Evolutionary conservation across 2,113 vertebrate genomes (phyloP).

Genomic region (Meles meles): DNA sequence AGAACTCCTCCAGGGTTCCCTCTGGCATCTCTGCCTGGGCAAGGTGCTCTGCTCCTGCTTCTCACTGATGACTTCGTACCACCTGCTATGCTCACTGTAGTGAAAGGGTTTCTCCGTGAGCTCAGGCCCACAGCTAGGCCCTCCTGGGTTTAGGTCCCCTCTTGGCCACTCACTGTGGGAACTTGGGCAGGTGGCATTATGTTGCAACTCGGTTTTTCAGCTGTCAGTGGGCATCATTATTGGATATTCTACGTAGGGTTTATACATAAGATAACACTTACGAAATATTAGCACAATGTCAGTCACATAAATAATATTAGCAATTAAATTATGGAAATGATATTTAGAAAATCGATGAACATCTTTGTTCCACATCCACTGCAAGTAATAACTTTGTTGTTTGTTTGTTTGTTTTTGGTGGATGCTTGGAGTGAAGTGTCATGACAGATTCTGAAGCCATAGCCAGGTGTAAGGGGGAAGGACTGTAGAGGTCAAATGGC

Average conservation of each 20-base stretch:
- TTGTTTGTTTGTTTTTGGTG: not conserved
- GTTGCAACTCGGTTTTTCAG: not conserved
- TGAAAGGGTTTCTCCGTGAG: not conserved
- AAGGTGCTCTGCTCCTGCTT: accelerated
- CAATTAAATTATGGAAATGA: not conserved
- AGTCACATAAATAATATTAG: not conserved
- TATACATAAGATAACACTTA: not conserved
- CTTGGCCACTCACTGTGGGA: not conserved
- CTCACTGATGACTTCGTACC: not conserved
- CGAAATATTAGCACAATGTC: not conserved
- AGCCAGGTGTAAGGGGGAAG: not conserved
- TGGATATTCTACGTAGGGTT: not conserved
- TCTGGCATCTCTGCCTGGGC: not conserved
- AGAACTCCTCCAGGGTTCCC: not conserved
- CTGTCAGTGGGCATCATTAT: not conserved
- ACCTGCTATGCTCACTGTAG: not conserved
- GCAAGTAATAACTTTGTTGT: not conserved
- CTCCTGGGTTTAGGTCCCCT: not conserved
- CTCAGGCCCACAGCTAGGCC: not conserved
- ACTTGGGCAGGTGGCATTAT: not conserved
- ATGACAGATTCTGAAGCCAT: not conserved
- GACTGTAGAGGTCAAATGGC: not conserved
- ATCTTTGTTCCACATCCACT: not conserved
- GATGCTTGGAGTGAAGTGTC: not conserved
- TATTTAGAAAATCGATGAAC: not conserved